These are phyloP conservation scores for Cydia splendana DNA, from an alignment of 1,140 invertebrate genomes.

Conservation along the genomic window DNA sequence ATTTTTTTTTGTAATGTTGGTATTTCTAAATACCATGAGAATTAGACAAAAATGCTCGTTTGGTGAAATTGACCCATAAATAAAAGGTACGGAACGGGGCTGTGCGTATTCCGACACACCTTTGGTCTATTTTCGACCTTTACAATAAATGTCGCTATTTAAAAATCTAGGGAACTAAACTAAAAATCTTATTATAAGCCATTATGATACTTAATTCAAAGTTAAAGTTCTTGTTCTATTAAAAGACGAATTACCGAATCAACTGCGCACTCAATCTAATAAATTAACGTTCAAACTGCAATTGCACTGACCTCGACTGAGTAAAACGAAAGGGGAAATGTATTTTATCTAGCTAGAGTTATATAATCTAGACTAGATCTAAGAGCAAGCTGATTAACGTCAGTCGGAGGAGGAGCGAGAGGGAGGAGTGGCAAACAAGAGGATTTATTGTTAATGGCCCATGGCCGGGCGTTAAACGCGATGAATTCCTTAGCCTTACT, in stretches of 20 bases:
- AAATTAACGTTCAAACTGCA: conserved; percentile 54
- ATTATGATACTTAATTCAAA: neutral
- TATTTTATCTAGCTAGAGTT: conserved; percentile 54
- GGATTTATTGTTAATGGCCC: conserved; percentile 74
- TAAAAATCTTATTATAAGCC: neutral
- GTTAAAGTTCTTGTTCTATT: neutral
- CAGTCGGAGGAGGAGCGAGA: conserved; percentile 56
- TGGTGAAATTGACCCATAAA: too few relatives aligned
- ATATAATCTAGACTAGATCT: conserved; percentile 59
- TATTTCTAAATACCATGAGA: too few relatives aligned
- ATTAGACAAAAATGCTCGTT: too few relatives aligned
- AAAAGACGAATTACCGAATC: neutral
- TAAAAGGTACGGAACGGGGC: too few relatives aligned
- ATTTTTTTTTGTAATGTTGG: too few relatives aligned
- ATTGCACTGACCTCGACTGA: conserved; percentile 54
- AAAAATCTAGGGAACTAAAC: neutral
- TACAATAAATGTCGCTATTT: too few relatives aligned
- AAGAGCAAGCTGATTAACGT: conserved; percentile 73
- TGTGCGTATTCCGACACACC: too few relatives aligned
- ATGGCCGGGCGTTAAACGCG: conserved; percentile 62
- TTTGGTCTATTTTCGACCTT: too few relatives aligned
- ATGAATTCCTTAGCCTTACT: conserved; percentile 54
- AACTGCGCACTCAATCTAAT: conserved; percentile 53
- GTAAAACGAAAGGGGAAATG: conserved; percentile 56
- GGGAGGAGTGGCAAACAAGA: conserved; percentile 63